Conservation (phyloP, 2,888 invertebrate species). For the Apoda limacodes region DNA sequence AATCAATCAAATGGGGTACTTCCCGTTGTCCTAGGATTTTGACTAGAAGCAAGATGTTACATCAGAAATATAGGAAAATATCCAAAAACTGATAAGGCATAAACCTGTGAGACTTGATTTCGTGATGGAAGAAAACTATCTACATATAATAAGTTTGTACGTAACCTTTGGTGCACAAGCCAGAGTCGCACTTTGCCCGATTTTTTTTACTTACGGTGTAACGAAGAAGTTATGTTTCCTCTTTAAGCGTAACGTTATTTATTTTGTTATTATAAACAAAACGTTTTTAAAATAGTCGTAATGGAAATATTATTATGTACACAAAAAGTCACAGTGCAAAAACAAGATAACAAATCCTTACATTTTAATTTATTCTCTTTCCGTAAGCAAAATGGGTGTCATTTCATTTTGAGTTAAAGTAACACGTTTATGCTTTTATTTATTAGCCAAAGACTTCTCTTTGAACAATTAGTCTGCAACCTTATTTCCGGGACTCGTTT, state of each 20-base stretch:
- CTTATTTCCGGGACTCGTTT: constrained; percentile 29
- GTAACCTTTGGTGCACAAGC: no score
- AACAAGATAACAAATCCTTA: constrained; percentile 45
- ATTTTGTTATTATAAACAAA: constrained; percentile 26
- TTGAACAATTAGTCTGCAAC: constrained; percentile 27
- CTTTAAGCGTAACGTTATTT: constrained; percentile 22
- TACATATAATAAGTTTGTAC: no score
- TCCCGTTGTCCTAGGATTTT: no score
- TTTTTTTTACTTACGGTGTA: no score
- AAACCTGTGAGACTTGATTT: no score
- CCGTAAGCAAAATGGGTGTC: constrained; percentile 41
- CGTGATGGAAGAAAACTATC: no score
- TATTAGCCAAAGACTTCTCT: constrained; percentile 30
- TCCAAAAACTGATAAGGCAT: no score
- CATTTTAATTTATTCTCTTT: constrained; percentile 55
- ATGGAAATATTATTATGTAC: constrained; percentile 28
- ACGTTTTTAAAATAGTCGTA: constrained; percentile 32
- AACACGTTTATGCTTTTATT: constrained; percentile 57
- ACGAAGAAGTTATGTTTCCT: no score
- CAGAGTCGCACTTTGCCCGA: no score
- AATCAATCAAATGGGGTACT: no score
- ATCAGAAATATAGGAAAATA: no score
- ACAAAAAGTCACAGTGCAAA: constrained; percentile 33
- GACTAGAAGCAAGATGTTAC: no score
- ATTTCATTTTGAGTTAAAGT: constrained; percentile 47